phyloP scores from a whole-genome alignment of 1,140 invertebrate genomes.

The Phortica variegata region DNA sequence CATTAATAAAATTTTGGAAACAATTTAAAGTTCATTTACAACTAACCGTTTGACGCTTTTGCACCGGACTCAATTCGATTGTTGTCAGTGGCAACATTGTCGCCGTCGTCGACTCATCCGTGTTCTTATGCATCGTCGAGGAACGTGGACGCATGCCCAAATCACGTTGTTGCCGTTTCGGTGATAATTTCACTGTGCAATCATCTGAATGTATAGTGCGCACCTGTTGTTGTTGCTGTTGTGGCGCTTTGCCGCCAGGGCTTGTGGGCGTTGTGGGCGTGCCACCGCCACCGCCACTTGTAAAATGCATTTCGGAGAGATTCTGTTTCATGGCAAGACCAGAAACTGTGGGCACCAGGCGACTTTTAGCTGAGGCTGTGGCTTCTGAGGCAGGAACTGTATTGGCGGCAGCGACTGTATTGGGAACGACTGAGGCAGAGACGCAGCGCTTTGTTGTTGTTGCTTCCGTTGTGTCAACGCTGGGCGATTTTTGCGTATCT shows the following conservation, averaged over 20 bases:
- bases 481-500: slow-evolving; percentile 31
- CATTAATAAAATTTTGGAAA: not conserved
- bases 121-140: slow-evolving; percentile 36
- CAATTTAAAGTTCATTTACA: slow-evolving; percentile 5
- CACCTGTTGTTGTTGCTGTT: slow-evolving; percentile 2
- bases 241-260: slow-evolving; percentile 22
- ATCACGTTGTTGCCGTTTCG: slow-evolving; percentile 20
- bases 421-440: slow-evolving; percentile 24
- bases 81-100: slow-evolving; percentile 16
- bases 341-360: slow-evolving; percentile 32
- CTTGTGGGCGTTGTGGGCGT: not conserved
- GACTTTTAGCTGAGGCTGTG: slow-evolving; percentile 4
- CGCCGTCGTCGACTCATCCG: slow-evolving; percentile 4
- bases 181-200: slow-evolving; percentile 12
- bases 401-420: slow-evolving; percentile 22
- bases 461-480: not conserved
- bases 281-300: slow-evolving; percentile 14
- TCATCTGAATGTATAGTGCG: not conserved
- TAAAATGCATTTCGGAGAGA: slow-evolving; percentile 44
- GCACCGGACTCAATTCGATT: slow-evolving; percentile 43
- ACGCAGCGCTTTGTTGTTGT: not conserved
- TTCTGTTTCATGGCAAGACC: slow-evolving; percentile 46
- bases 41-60: slow-evolving; percentile 47
- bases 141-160: slow-evolving; percentile 37
- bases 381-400: slow-evolving; percentile 18